Evolutionary conservation across 1,140 invertebrate species (phyloP), one percentile per base, ranked within the genome.

Genomic region (Tachypleus tridentatus): DNA sequence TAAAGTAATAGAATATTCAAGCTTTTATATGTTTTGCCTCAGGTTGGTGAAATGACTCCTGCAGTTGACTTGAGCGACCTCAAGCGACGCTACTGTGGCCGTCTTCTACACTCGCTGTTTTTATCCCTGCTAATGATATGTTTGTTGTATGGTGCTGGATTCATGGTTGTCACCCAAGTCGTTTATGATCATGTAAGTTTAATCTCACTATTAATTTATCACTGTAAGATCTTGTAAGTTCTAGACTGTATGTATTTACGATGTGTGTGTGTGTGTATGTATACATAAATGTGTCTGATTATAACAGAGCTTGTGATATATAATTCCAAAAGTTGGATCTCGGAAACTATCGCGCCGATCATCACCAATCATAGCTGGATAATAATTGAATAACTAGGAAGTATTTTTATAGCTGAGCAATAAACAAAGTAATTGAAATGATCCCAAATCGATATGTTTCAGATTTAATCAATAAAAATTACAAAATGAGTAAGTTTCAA

Each of bases 91-190:
- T 86, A 85, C 73, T 84, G 83, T 69, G 80, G 83, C 8, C 74
- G 84, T 29, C 71, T 86, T 59, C 84, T 84, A 68, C 83, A 85
- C 64, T 81, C 84, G 0, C 76, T 86, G 3, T 85, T 85, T 73
- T 77, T 84, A 57, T 81, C 82, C 0, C 81, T 82, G 11, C 75
- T 73, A 76, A 78, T 77, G 9, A 75, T 73, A 64, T 70, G 62
- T 84, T 82, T 85, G 83, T 85, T 84, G 82, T 84, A 85, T 84
- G 85, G 84, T 82, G 85, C 86, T 85, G 84, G 83, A 84, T 86
- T 84, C 84, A 84, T 86, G 83, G 4, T 63, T 0, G 49, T 67
- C 82, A 84, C 84, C 82, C 85, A 86, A 83, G 49, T 72, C 54
- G 64, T 84, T 82, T 84, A 86, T 83, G 85, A 83, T 82, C 85